Base-by-base conservation (phyloP, 2,113 vertebrate species). In the Oxyura jamaicensis region DNA sequence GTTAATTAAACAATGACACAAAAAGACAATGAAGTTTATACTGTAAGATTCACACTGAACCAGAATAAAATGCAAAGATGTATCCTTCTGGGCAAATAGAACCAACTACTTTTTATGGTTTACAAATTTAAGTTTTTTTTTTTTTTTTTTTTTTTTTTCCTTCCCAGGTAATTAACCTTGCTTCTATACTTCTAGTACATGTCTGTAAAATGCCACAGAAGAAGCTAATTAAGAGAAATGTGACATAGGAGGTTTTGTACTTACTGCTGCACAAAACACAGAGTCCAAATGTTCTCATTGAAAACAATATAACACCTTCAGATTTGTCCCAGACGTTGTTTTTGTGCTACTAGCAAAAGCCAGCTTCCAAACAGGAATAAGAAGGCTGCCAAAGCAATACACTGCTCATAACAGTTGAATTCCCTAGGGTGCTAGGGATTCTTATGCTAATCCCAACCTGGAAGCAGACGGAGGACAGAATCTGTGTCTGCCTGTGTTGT, bases 61-160 rank as follows among this genome's bases (percentile, higher is more conserved):
- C 18, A 58, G 50, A 60, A 80, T 36, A 93, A 88, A 5, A 20
- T 33, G 8, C 79, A 48, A 21, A 58, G 55, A 2, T 80, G 17
- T 44, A 44, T 44, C 6, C 87, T 8, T 31, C 21, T 82, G 6
- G 46, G 8, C 41, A 77, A 33, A 19, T 50, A 84, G 39, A 23
- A 72, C 17, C 13, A 75, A 33, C 19, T 82, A 50, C 50, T 83
- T 79, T 11, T 53, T 65, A 17, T 56, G 4, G 14, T 92, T 55
- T 65, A 79, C 13, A 63, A 20, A 62, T 69, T 39, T 62, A 29
- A 59, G 20, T 2, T 1, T 2, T 21, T 41, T 55, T n/a, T n/a
- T n/a, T n/a, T n/a, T n/a, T n/a, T 12, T 2, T 35, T 0, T n/a
- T 28, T 19, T 55, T 67, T 52, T 0, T 31, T 21, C 58, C 59